Evolutionary conservation across 2,888 invertebrate species (phyloP).

Genomic region (Dione vanillae): DNA sequence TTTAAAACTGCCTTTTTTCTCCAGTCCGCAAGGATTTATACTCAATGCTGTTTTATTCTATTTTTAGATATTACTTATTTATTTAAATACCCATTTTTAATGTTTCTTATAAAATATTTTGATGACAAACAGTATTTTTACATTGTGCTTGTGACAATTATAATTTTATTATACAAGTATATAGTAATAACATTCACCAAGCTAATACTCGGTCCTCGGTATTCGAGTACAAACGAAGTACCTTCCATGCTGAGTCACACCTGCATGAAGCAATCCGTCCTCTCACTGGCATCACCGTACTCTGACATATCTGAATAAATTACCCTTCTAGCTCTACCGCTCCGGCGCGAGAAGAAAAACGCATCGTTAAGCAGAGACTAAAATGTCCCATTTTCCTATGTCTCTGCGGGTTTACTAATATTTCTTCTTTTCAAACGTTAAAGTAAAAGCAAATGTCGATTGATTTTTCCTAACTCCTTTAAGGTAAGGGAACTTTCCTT

Average conservation of each 20-base stretch:
- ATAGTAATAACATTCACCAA: too few species aligned
- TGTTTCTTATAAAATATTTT: not conserved
- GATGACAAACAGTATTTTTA: not conserved
- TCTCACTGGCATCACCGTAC: conserved; percentile 29
- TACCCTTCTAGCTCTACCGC: conserved; percentile 25
- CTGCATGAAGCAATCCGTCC: conserved; percentile 35
- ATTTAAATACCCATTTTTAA: not conserved
- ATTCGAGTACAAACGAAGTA: conserved; percentile 21
- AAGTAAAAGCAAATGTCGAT: conserved; percentile 14
- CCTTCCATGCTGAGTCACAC: conserved; percentile 33
- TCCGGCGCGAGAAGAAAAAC: conserved; percentile 8
- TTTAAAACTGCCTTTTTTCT: not conserved
- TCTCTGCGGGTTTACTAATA: conserved; percentile 9
- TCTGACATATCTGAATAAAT: conserved; percentile 34
- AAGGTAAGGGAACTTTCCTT: not conserved
- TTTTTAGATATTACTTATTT: conserved; percentile 7
- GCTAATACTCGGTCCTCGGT: not conserved
- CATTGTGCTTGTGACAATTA: too few species aligned
- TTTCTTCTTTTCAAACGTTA: conserved; percentile 15
- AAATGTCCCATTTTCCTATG: conserved; percentile 14
- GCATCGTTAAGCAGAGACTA: conserved; percentile 22
- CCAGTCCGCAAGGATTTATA: conserved; percentile 2
- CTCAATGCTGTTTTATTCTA: conserved; percentile 9
- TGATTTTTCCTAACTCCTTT: not conserved
- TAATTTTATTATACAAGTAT: too few species aligned